Evolutionary conservation across 1,140 invertebrate species (phyloP).

Genomic region (Brachionus paranguensis): DNA sequence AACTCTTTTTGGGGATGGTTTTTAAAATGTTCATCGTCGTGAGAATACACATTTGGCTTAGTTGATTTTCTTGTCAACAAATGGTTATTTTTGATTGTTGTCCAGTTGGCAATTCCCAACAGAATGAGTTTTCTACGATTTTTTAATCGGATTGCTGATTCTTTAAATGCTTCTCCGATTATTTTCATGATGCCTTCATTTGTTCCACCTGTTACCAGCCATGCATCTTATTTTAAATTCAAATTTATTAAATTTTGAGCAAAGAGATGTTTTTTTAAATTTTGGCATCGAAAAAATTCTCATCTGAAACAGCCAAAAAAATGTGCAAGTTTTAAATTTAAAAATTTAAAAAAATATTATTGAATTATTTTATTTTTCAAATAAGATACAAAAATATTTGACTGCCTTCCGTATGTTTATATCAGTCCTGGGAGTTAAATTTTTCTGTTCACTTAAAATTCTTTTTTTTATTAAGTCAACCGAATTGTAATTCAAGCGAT

Average conservation of each 20-base stretch:
- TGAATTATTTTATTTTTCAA: too few species aligned
- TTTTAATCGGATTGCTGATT: slow-evolving; percentile 43
- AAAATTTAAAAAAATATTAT: too few species aligned
- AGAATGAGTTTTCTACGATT: neutral
- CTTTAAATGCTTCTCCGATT: slow-evolving; percentile 56
- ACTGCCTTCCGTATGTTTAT: too few species aligned
- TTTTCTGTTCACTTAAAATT: too few species aligned
- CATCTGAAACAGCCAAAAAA: too few species aligned
- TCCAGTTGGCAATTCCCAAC: slow-evolving; percentile 54
- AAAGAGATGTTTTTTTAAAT: neutral
- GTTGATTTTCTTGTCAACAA: neutral
- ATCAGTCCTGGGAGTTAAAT: too few species aligned
- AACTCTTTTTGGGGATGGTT: neutral
- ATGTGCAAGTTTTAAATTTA: too few species aligned
- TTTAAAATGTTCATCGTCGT: neutral
- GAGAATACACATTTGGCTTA: neutral
- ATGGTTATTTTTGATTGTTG: slow-evolving; percentile 46
- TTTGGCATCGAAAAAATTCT: too few species aligned
- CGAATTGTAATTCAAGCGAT: too few species aligned
- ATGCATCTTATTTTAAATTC: slow-evolving; percentile 47
- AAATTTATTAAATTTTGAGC: neutral
- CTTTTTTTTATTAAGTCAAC: too few species aligned
- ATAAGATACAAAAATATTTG: too few species aligned
- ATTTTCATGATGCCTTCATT: slow-evolving; percentile 57
- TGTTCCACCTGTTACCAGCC: slow-evolving; percentile 56